Evolutionary conservation across 2,113 vertebrate genomes (phyloP).

Genomic region (Rhodinocichla rosea): DNA sequence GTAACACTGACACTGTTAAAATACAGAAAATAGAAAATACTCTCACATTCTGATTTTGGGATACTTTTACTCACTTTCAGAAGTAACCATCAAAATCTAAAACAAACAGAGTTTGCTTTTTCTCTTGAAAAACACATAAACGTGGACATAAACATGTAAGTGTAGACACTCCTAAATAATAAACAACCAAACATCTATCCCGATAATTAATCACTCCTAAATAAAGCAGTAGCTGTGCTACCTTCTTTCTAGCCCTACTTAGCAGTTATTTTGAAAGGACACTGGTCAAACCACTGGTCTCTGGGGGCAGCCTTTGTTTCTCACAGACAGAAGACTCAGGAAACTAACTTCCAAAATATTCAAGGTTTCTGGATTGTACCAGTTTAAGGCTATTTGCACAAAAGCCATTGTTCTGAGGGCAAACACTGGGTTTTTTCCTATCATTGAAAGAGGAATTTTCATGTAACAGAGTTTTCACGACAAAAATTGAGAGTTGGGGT

Average conservation of each 20-base stretch:
- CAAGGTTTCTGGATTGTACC: neutral
- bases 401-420: slow-evolving; percentile 19
- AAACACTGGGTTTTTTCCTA: neutral
- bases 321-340: neutral
- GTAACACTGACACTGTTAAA: neutral
- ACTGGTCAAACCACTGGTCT: neutral
- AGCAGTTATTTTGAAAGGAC: neutral
- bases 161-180: neutral
- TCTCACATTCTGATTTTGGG: neutral
- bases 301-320: neutral
- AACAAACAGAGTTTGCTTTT: neutral
- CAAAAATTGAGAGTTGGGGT: neutral
- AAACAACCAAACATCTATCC: neutral
- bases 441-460: neutral
- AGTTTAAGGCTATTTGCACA: neutral
- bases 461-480: neutral
- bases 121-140: neutral
- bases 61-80: neutral
- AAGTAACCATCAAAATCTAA: neutral
- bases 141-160: neutral
- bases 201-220: neutral
- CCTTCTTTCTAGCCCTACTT: neutral
- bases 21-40: neutral
- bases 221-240: neutral
- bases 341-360: neutral